Percentiles rank a stretch among this genome's conserved stretches.
Evolutionary conservation across 2,113 vertebrate species (phyloP).

Genomic region (Protomyctophum bolini): DNA sequence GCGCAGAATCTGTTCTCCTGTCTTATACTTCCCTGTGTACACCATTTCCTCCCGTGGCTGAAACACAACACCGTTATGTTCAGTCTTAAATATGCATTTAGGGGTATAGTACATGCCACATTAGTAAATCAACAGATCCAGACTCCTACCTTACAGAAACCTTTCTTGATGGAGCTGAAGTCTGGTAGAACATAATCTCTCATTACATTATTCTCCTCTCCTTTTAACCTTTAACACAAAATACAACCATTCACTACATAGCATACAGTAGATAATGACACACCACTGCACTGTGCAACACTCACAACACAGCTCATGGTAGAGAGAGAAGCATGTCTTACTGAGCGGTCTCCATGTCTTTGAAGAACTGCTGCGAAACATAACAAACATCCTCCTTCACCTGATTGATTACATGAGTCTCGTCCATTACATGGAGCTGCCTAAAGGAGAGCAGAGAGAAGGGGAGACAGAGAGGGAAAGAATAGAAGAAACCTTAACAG

Average conservation of each 20-base stretch:
- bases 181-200: slow-evolving; percentile 97
- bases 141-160: slow-evolving; percentile 93
- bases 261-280: neutral
- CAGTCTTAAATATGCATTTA: no score
- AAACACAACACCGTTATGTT: neutral
- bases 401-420: slow-evolving; percentile 97
- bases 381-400: slow-evolving; percentile 99
- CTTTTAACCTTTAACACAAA: slow-evolving; percentile 84
- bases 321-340: slow-evolving; percentile 65
- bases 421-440: slow-evolving; percentile 98
- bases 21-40: slow-evolving; percentile 94
- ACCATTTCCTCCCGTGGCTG: slow-evolving; percentile 96
- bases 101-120: neutral
- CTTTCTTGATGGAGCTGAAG: slow-evolving; percentile 98
- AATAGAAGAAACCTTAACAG: no score
- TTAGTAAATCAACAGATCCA: neutral
- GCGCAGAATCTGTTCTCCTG: slow-evolving; percentile 94
- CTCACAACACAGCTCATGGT: no score
- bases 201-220: slow-evolving; percentile 92
- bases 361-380: slow-evolving; percentile 94
- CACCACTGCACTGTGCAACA: no score
- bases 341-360: slow-evolving; percentile 95
- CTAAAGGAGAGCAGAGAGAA: slow-evolving; percentile 64
- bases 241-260: no score
- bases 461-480: no score